Conservation (phyloP, 2,888 invertebrate genomes). For the Bombylius major region DNA sequence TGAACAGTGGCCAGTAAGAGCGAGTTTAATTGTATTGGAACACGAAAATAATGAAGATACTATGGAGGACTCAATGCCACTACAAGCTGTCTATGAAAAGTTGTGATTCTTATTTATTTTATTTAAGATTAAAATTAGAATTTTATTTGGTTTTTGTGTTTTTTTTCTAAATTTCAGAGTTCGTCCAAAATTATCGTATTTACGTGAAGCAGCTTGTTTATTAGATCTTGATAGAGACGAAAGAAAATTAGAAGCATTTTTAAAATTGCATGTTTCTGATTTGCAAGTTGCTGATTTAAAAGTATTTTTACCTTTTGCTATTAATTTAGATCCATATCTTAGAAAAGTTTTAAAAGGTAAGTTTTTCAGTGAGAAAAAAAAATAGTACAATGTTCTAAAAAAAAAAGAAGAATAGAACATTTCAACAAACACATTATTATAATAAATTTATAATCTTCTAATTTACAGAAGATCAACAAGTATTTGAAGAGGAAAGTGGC, state of each 20-base stretch:
- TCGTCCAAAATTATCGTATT: constrained; percentile 63
- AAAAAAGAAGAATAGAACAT: not conserved
- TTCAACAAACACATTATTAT: not conserved
- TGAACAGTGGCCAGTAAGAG: constrained; percentile 97
- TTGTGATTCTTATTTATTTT: constrained; percentile 26
- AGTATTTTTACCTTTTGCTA: constrained; percentile 94
- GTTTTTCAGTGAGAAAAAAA: not conserved
- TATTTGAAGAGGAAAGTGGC: constrained; percentile 45
- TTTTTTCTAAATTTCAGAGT: constrained; percentile 43
- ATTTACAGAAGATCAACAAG: constrained; percentile 53
- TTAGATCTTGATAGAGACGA: constrained; percentile 90
- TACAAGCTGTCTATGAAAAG: constrained; percentile 90
- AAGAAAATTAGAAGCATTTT: constrained; percentile 85
- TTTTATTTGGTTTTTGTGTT: not conserved
- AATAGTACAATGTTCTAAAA: too few species aligned
- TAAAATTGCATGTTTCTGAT: constrained; percentile 76
- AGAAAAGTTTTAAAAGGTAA: constrained; percentile 91
- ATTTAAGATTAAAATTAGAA: not conserved
- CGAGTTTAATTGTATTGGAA: constrained; percentile 94
- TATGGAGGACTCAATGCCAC: constrained; percentile 71
- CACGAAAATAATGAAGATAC: constrained; percentile 81
- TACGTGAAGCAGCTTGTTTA: constrained; percentile 79
- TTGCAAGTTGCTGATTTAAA: constrained; percentile 79
- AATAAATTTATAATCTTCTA: not conserved
- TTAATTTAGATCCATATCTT: constrained; percentile 95